Evolutionary conservation across 2,797 vertebrate genomes (phyloP), one percentile per base, ranked within the genome.

Genomic region (Momotus momota): DNA sequence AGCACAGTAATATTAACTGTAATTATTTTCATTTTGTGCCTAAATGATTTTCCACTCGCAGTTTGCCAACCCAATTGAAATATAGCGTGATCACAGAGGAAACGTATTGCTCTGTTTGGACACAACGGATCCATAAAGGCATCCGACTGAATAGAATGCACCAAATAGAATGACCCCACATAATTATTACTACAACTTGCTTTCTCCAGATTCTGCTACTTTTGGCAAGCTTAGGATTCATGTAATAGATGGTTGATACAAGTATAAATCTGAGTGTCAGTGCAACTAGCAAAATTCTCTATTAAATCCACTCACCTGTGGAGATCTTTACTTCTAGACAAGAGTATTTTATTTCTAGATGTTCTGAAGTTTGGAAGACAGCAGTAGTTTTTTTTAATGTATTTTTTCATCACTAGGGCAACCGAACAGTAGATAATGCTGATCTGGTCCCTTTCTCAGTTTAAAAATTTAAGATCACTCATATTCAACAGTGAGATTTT

Each of bases 121-220:
- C 35, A 66, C 14, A 67, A 49, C 0, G 3, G 19, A 57, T 55
- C 43, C 38, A 35, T 21, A 64, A 82, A 38, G 23, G 4, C 10
- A 23, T 75, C n/a, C 54, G 38, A 60, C 14, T 33, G 2, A 9
- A 16, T 1, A 48, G 11, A 19, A 35, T 35, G 9, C 23, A 58
- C 17, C 0, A 1, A 62, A n/a, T 66, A 51, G 11, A 70, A 43
- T 4, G 52, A 48, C 70, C 15, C 26, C 41, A 23, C 0, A 0
- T 81, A 66, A 23, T 60, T 1, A 0, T 31, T n/a, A 27, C 29
- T 60, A 46, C 26, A 55, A 8, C 41, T 69, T 64, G 14, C 41
- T 35, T 52, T 69, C 22, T 75, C 14, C 35, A 67, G 26, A 9
- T 69, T 79, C 66, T 55, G n/a, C 14, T 81, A 35, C 20, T 38